Base-by-base conservation (phyloP, 2,888 invertebrate species). In the Troides oblongomaculatus region DNA sequence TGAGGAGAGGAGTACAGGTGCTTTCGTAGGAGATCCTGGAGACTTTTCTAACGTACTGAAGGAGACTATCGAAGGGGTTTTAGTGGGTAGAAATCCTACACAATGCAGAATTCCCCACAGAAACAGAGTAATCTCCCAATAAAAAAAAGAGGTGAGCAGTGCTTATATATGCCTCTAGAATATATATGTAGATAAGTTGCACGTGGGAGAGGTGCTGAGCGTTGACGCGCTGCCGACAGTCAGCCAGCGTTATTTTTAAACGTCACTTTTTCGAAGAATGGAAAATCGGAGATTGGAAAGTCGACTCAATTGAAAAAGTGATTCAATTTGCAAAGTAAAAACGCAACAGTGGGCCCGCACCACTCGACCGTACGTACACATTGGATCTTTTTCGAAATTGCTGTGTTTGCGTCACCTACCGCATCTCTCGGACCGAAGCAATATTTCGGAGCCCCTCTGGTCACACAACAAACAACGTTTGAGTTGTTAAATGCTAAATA, bases 141-240 rank as follows among this genome's bases (percentile, higher is more conserved):
- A 4, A 30, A 30, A 30, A 30, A 30, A 30, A 30, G 30, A 4
- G 30, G 30, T 30, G 30, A 30, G 5, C 30, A 30, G 30, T 30
- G 3, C 30, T 30, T 30, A 30, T 30, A 30, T 30, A 30, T 30
- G 30, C 30, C 30, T 30, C 5, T 30, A 5, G 3, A 30, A 30
- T 4, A 50, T 17, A 50, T 7, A 39, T 39, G 10, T 10, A 39
- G 39, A 39, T 39, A 39, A 39, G 39, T 39, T 39, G 39, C 39
- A 12, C 79, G 79, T 72, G 87, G 84, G 86, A 86, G 85, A 62
- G 57, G 43, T 62, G 23, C 18, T 36, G 21, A 62, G 56, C 66
- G 82, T 68, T 62, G 63, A 64, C 39, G 64, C 56, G 46, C 62
- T 68, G 58, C 62, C 21, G 62, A 58, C 64, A 62, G 69, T 71